Evolutionary conservation across 2,888 invertebrate genomes (phyloP), one percentile per base, ranked within the genome.

Genomic region (Calameuta pallipes): DNA sequence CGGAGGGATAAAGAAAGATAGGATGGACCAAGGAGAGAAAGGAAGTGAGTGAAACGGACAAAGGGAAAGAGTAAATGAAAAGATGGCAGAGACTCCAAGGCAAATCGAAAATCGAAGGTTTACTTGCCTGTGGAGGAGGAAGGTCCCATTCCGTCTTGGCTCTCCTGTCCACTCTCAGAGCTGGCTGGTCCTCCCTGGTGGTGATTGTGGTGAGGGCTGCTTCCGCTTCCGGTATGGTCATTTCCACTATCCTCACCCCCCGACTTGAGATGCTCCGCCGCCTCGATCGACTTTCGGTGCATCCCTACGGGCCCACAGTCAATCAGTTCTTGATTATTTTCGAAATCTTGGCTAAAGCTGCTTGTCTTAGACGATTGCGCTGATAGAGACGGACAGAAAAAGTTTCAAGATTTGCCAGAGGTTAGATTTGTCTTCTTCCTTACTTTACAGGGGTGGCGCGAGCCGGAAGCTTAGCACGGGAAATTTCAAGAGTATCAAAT

Each of bases 221-320:
- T 89, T 81, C 83, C 82, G 83, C 88, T 90, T 86, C 87, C 87
- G 88, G 87, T 81, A 88, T 91, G 89, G 92, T 93, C 82, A 92
- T 93, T 78, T 92, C 93, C 96, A 89, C 94, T 94, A 86, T 94
- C 95, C 82, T 93, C 94, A 78, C 94, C 94, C 82, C 94, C 94
- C 88, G 98, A 98, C 92, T 97, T 98, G 83, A 99, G 95, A 91
- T 98, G 97, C 87, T 97, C 97, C 83, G 99, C 98, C 77, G 99
- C 99, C 93, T 99, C 99, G 90, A 99, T 93, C 75, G 98, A 98
- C 93, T 99, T 99, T 89, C 99, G 96, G 93, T 99, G 99, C 99
- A 99, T 99, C 92, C 99, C 99, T 99, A 93, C 86, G 90, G 91
- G 90, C 85, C 91, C 91, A 91, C 91, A 91, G 90, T 91, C 91